phyloP scores from a whole-genome alignment of 2,888 invertebrate species.

The Metellina segmentata region DNA sequence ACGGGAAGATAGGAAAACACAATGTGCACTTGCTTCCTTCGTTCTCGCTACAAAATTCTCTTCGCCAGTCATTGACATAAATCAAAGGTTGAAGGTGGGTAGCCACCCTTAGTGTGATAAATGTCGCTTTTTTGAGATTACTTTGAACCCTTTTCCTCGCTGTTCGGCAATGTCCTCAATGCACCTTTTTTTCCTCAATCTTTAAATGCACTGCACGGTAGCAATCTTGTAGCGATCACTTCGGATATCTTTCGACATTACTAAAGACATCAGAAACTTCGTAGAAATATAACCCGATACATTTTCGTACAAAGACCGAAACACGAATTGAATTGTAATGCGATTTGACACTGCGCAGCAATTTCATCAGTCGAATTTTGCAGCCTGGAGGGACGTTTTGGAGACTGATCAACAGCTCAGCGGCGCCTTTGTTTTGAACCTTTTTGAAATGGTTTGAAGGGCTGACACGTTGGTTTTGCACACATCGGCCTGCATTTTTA shows the following conservation, averaged over 20 bases:
- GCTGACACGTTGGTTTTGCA: background rate
- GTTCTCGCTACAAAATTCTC: too few species aligned
- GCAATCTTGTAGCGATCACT: background rate
- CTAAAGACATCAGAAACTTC: background rate
- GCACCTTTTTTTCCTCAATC: background rate
- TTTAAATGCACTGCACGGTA: background rate
- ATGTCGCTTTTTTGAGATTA: too few species aligned
- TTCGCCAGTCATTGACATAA: too few species aligned
- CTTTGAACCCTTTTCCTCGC: too few species aligned
- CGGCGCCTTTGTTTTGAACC: background rate
- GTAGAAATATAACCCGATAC: background rate
- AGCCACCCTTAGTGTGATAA: too few species aligned
- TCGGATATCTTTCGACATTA: background rate
- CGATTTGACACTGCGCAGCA: background rate
- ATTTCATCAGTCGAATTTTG: background rate
- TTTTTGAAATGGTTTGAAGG: background rate
- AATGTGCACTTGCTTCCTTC: too few species aligned
- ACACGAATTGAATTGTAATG: background rate
- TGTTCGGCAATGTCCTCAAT: background rate
- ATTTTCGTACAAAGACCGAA: background rate
- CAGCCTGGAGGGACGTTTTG: background rate
- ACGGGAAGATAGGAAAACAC: too few species aligned
- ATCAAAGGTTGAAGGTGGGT: too few species aligned
- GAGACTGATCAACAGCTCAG: background rate
- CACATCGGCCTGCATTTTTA: background rate